phyloP scores from a whole-genome alignment of 2,797 vertebrate genomes.

The Todus mexicanus region DNA sequence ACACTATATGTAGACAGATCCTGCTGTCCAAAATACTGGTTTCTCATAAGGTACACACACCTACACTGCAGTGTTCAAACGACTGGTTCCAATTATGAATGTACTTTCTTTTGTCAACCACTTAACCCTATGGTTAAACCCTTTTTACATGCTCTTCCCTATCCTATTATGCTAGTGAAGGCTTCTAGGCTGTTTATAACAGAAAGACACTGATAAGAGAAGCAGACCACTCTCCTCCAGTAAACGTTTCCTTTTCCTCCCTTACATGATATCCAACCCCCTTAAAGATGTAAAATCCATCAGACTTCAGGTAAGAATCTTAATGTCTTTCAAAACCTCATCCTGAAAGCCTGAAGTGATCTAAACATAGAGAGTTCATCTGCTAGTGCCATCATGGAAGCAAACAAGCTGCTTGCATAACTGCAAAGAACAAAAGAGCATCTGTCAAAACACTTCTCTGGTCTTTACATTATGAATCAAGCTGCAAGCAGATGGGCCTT shows the following conservation, averaged over 20 bases:
- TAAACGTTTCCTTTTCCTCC: not conserved
- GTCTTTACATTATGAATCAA: not conserved
- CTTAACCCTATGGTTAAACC: not conserved
- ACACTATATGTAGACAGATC: not conserved
- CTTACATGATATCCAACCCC: not conserved
- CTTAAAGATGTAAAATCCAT: not conserved
- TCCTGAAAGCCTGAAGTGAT: not conserved
- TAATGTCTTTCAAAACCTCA: not conserved
- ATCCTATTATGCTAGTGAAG: not conserved
- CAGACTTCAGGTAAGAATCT: not conserved
- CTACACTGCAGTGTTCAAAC: not conserved
- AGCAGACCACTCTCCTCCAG: not conserved
- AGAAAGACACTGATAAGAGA: not conserved
- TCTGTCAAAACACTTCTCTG: not conserved
- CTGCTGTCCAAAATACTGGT: not conserved
- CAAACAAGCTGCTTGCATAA: not conserved
- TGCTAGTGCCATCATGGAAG: not conserved
- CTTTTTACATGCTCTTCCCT: not conserved
- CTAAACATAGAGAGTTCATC: not conserved
- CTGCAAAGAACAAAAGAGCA: constrained; percentile 11
- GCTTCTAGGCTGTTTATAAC: not conserved
- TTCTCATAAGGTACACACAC: not conserved
- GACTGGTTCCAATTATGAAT: not conserved
- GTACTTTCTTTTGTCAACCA: not conserved
- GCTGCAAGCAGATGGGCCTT: not conserved